Base-by-base conservation (phyloP, 2,113 vertebrate genomes). In the Hymenochirus boettgeri region DNA sequence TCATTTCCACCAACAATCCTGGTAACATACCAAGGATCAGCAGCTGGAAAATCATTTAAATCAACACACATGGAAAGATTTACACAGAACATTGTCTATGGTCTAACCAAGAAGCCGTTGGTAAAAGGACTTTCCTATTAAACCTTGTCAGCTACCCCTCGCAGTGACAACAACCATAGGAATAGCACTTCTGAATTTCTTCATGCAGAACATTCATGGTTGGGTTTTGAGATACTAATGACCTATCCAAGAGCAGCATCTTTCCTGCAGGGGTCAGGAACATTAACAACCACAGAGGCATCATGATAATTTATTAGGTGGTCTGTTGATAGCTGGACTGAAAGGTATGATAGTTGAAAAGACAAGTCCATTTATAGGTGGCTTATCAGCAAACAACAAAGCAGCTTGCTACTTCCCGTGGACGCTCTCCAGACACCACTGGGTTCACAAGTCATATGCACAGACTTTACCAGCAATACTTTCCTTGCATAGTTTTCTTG, bases 1-100 rank as follows among this genome's bases (percentile, higher is more conserved):
- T 77, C 71, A 0, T 72, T 69, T 2, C 78, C 75, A 23, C 72
- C 72, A 62, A 79, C 73, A 61, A 82, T 72, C 65, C 54, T 54
- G 21, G 54, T 37, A 7, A 55, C 62, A 17, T 64, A 51, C 2
- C 8, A 12, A n/a, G 26, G n/a, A n/a, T 33, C 35, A 46, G 52
- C 52, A 12, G 62, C 51, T 26, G 52, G 48, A 55, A 31, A 29
- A 27, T 17, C 11, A 10, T 31, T 5, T 31, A 31, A 33, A 33
- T 7, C 8, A 33, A 33, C 8, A 7, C 31, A 18, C n/a, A n/a
- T n/a, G n/a, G n/a, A 18, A 7, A 12, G 31, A 33, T 33, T 33
- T 33, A 12, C 31, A 33, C 31, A 33, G 31, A 33, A 12, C 31
- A 33, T 10, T 33, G 7, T 33, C 31, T 4, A 10, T 33, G 7